Evolutionary conservation across 2,113 vertebrate species (phyloP), one percentile per base, ranked within the genome.

Genomic region (Chaetodon trifascialis): DNA sequence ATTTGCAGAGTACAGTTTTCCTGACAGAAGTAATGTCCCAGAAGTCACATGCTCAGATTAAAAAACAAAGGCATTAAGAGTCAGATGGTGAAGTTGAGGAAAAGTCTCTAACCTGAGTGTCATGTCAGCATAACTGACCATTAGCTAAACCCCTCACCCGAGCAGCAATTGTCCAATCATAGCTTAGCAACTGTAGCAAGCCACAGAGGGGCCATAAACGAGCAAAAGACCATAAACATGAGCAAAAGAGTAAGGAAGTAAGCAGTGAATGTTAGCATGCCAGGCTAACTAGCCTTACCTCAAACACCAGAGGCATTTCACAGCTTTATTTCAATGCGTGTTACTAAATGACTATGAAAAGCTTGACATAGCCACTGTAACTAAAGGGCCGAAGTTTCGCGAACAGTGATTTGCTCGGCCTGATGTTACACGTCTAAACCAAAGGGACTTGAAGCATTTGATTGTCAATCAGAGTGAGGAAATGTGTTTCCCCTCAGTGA

Each of bases 11-110:
- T 17, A 49, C 16, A 11, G 21, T 46, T 65, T 51, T 40, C 69
- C 55, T 23, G 64, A 60, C 36, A 42, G 36, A 66, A 17, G 17
- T 17, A n/a, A 76, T 54, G 21, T 77, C n/a, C 21, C 3, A 0
- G 12, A 47, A 59, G 62, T 42, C 40, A 63, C 30, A 56, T n/a
- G 23, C 7, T 51, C 11, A 54, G 9, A 54, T 7, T 16, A 4
- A 38, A 67, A 74, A 82, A 85, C 58, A 80, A 40, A 40, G 11
- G 44, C 16, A 25, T 44, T 21, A 7, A 44, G 52, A 79, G 65
- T 34, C 11, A 63, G 16, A n/a, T n/a, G 76, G 21, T 21, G 11
- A 54, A 19, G 17, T 58, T 72, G 9, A 46, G 42, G 23, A n/a
- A 59, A 76, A 21, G 15, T 42, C 11, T 34, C 23, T 11, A 15